Conservation (phyloP, 2,888 invertebrate species). For the Megalurothrips usitatus region DNA sequence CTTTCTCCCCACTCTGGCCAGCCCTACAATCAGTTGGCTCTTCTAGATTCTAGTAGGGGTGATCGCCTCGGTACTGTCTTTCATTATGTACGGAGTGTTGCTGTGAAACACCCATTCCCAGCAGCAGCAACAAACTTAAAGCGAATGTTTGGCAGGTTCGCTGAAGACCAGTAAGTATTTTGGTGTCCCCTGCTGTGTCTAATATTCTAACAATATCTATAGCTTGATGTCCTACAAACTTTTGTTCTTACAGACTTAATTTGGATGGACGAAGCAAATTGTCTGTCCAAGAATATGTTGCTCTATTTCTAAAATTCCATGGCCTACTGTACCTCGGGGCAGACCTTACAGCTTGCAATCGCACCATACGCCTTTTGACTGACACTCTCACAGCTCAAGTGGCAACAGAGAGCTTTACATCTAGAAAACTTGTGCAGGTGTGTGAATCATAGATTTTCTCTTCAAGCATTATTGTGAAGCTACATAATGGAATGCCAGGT, state of each 20-base stretch:
- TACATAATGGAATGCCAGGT: not conserved
- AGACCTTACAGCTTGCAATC: slow-evolving; percentile 58
- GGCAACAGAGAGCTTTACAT: slow-evolving; percentile 71
- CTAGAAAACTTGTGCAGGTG: slow-evolving; percentile 67
- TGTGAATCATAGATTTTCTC: slow-evolving; percentile 16
- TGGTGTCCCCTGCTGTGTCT: slow-evolving; percentile 18
- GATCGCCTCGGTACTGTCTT: slow-evolving; percentile 78
- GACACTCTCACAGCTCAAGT: slow-evolving; percentile 69
- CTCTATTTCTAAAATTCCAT: slow-evolving; percentile 60
- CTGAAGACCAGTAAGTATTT: slow-evolving; percentile 48
- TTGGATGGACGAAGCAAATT: slow-evolving; percentile 56
- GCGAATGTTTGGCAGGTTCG: slow-evolving; percentile 59
- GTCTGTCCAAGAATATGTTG: slow-evolving; percentile 55
- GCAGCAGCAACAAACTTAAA: slow-evolving; percentile 76
- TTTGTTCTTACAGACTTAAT: slow-evolving; percentile 43
- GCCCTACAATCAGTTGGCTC: slow-evolving; percentile 83
- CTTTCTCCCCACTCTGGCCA: slow-evolving; percentile 75
- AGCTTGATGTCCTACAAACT: slow-evolving; percentile 10
- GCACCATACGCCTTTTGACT: slow-evolving; percentile 60
- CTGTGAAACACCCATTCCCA: slow-evolving; percentile 80
- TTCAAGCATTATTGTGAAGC: not conserved
- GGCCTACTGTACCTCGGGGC: slow-evolving; percentile 52
- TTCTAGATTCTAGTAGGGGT: slow-evolving; percentile 74
- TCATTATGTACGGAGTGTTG: slow-evolving; percentile 78
- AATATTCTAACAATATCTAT: slow-evolving; percentile 1